Evolutionary conservation across 2,888 invertebrate species (phyloP), one percentile per base, ranked within the genome.

Genomic region (Cephonodes hylas): DNA sequence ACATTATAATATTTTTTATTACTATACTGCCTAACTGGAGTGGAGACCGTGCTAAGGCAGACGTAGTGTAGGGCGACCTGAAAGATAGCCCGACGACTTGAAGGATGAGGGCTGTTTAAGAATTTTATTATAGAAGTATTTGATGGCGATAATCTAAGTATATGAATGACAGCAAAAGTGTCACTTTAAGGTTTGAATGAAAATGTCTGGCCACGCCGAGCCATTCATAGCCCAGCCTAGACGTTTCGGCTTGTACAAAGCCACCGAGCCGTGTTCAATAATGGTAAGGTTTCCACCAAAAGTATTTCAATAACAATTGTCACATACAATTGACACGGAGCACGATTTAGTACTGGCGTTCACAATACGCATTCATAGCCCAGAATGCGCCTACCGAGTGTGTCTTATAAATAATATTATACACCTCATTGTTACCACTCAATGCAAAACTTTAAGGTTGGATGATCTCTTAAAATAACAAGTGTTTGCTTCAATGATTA

Each of bases 381-480:
- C 84, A 77, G 80, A 82, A 83, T 86, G 77, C 80, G 90, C 91
- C 91, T 91, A 86, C 90, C 86, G 83, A 91, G 86, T 88, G 88
- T 85, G 86, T 83, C 86, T 86, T 89, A 90, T 92, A 91, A 91
- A 92, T 92, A 91, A 91, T 91, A 88, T 90, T 90, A 91, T 88
- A 87, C 86, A 87, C 85, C 80, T 86, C 81, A 81, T 90, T 91
- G 89, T 91, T 84, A 74, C 66, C 79, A 75, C 81, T 85, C 84
- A 88, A 88, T 86, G 85, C 76, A 78, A 85, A 84, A 82, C 91
- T 85, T 89, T 89, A 89, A 88, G 88, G 91, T 83, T 90, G 90
- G 92, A 91, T 92, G 93, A 93, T 92, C 93, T 90, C 91, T 91
- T 91, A 91, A 92, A 93, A 93, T 93, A 93, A 92, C 93, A 92